These are phyloP conservation scores for Botia kubotai DNA, from an alignment of 2,797 vertebrate species.

Conservation along the genomic window DNA sequence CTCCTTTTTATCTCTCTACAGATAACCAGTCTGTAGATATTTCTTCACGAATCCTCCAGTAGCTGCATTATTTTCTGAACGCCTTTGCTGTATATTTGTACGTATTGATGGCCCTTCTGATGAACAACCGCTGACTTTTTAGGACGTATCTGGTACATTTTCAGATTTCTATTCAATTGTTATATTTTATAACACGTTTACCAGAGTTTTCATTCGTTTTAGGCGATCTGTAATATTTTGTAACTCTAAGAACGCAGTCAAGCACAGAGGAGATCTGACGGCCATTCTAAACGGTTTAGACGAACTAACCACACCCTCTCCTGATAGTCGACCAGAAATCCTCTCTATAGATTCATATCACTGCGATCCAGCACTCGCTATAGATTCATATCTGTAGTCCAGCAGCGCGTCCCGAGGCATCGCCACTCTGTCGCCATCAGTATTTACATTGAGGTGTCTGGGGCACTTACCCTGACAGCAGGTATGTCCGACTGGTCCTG, in stretches of 20 bases:
- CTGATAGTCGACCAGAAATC: constrained; percentile 70
- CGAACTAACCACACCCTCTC: constrained; percentile 66
- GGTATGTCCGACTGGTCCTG: constrained; percentile 80
- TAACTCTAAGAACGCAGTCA: not conserved
- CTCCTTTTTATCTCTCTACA: not conserved
- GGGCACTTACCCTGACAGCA: constrained; percentile 82
- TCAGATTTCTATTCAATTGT: not conserved
- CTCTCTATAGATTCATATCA: constrained; percentile 79
- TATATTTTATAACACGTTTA: not conserved
- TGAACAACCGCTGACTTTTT: too few species aligned
- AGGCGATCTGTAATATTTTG: not conserved
- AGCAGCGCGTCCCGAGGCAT: constrained; percentile 75
- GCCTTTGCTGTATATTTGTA: too few species aligned
- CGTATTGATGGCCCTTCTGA: not conserved
- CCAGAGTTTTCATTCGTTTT: not conserved
- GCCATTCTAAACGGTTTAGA: constrained; percentile 64
- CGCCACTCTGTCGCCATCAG: constrained; percentile 82
- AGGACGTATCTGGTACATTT: too few species aligned
- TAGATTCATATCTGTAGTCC: constrained; percentile 78
- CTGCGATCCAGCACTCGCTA: constrained; percentile 54
- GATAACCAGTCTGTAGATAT: not conserved
- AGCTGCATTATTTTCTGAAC: too few species aligned
- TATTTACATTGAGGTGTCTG: constrained; percentile 81
- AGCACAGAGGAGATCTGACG: not conserved
- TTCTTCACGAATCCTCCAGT: not conserved